Conservation (phyloP, 2,888 invertebrate genomes). For the Pheosia tremula region DNA sequence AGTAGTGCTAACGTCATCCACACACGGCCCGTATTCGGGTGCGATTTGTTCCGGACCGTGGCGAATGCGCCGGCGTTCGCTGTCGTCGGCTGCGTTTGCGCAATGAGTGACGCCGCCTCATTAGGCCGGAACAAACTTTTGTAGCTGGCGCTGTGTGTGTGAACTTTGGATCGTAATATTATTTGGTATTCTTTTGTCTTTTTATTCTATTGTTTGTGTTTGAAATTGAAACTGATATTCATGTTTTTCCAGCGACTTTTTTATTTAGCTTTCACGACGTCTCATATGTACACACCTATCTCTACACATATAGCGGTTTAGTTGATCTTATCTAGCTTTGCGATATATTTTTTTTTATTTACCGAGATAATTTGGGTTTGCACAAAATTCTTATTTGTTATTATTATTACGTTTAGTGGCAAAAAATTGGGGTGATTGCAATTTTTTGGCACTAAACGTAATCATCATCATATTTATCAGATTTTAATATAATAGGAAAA, state of each 20-base stretch:
- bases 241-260: background rate
- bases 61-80: slow-evolving; percentile 68
- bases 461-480: no score
- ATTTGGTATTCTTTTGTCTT: background rate
- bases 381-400: no score
- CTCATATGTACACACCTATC: no score
- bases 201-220: no score
- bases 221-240: background rate
- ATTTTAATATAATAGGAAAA: no score
- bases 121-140: slow-evolving; percentile 74
- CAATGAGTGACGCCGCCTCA: slow-evolving; percentile 68
- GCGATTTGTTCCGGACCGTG: slow-evolving; percentile 76
- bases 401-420: no score
- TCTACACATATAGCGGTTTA: no score
- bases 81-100: slow-evolving; percentile 68
- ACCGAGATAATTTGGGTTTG: no score
- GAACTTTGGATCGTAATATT: slow-evolving; percentile 32
- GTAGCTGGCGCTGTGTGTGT: slow-evolving; percentile 37
- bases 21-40: slow-evolving; percentile 67
- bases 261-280: background rate
- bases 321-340: no score
- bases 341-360: no score
- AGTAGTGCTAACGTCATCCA: slow-evolving; percentile 62
- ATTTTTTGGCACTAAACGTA: no score
- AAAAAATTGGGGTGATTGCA: no score